A percentile compares a stretch with the other conserved stretches of the same genome.
Conservation (phyloP, 92 coral and sea anemone species). For the Actinernus sp. region DNA sequence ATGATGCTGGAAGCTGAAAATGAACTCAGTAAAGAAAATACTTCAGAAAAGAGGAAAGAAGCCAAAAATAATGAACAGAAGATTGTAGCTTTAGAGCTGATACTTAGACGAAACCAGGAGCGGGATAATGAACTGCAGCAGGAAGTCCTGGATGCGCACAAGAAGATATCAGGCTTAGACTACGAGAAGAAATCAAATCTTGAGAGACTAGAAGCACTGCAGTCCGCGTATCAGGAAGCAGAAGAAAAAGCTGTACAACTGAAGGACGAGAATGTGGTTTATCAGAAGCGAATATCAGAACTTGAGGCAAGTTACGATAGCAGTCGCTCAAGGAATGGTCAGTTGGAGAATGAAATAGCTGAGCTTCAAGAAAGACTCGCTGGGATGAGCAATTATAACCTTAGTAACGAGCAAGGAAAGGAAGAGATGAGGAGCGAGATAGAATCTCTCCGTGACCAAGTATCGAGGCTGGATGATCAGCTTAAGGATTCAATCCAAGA, state of each 20-base stretch:
- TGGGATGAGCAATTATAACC: constrained; percentile 53
- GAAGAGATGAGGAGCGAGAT: constrained; percentile 61
- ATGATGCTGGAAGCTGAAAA: constrained; percentile 86
- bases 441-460: constrained; percentile 50
- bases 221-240: constrained; percentile 55
- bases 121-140: constrained; percentile 76
- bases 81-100: constrained; percentile 64
- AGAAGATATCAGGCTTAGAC: constrained; percentile 69
- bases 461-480: constrained; percentile 75
- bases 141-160: constrained; percentile 80
- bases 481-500: constrained; percentile 70
- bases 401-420: constrained; percentile 43
- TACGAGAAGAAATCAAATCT: constrained; percentile 66
- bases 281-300: constrained; percentile 76
- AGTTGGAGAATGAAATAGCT: constrained; percentile 55
- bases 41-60: constrained; percentile 26
- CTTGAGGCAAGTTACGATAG: constrained; percentile 74
- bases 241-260: constrained; percentile 61
- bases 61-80: constrained; percentile 54
- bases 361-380: constrained; percentile 37
- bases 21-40: constrained; percentile 56
- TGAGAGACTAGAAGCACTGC: constrained; percentile 66
- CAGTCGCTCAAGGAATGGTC: constrained; percentile 57
- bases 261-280: constrained; percentile 69
- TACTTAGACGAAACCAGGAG: constrained; percentile 73